Percentiles rank a stretch among this genome's conserved stretches.
These are phyloP conservation scores for Sesia bembeciformis DNA, from an alignment of 2,888 invertebrate species.

Conservation along the genomic window DNA sequence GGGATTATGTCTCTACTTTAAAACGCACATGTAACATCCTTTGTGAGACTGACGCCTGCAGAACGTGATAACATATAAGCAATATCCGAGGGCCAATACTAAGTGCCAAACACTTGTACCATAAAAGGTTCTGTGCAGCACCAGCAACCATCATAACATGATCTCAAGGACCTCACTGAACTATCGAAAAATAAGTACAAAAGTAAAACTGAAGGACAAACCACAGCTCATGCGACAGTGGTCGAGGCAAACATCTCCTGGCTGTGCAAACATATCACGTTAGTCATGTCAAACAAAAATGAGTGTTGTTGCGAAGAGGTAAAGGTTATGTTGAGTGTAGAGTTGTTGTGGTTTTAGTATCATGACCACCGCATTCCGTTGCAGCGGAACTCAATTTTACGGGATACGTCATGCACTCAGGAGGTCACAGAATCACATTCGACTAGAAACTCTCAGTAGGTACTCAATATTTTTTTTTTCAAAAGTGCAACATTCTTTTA, in stretches of 20 bases:
- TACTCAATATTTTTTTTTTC: not conserved
- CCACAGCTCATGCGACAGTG: not conserved
- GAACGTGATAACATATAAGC: not conserved
- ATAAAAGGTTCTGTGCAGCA: not conserved
- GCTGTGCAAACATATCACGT: not conserved
- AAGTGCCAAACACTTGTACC: not conserved
- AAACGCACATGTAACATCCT: not conserved
- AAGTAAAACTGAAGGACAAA: not conserved
- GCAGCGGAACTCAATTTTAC: not conserved
- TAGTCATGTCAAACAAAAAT: not conserved
- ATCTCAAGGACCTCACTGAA: not conserved
- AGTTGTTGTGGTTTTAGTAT: not conserved
- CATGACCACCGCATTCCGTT: not conserved
- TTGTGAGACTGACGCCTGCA: not conserved
- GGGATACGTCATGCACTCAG: not conserved
- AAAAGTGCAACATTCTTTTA: not conserved
- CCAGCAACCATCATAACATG: not conserved
- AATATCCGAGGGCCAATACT: not conserved
- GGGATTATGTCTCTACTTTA: not conserved
- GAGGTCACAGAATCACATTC: not conserved
- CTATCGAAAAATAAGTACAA: not conserved
- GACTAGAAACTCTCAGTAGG: not conserved
- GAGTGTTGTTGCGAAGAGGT: not conserved
- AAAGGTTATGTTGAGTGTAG: not conserved
- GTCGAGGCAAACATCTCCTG: not conserved